Evolutionary conservation across 2,113 vertebrate genomes (phyloP), one percentile per base, ranked within the genome.

Genomic region (Xiphias gladius): DNA sequence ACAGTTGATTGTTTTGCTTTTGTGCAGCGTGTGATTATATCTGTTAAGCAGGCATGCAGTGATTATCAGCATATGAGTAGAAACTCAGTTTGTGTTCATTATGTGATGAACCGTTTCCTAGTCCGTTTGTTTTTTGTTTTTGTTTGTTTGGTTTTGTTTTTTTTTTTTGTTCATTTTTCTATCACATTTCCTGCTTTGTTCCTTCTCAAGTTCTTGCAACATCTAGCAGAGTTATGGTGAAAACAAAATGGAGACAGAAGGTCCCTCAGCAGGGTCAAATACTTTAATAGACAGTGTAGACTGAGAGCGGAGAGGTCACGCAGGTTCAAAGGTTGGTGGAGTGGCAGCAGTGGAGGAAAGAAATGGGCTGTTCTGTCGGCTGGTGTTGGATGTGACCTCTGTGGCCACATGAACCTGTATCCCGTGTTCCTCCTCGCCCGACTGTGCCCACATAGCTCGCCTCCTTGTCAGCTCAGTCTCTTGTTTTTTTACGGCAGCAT

Each of bases 201-300:
- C 39, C 48, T 82, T 86, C 70, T 87, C 81, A 73, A 37, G 65
- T 54, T 87, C 72, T 79, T 86, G 84, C 67, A 55, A 78, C 73
- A 86, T 84, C 41, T 87, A 73, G 26, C 83, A 84, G 82, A 83
- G 76, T 82, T 78, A 57, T 84, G 76, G 70, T 69, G 66, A 82
- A 65, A 72, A 57, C 37, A 28, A 64, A 64, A 55, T 30, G 52
- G 39, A 35, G 50, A 28, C 65, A 57, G 67, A n/a, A 30, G 84
- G 71, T 88, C 76, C 73, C 70, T 72, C 14, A 26, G 55, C 63
- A 65, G 73, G 74, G 79, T 81, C 69, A 84, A n/a, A 82, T 64
- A 61, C 64, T 76, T 77, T 5, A 26, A 41, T 32, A 55, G 32
- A 59, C 30, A 69, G 76, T 57, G n/a, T 26, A 13, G 83, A 75